Evolutionary conservation across 2,888 invertebrate genomes (phyloP).

Genomic region (Drosophila vallismaia): DNA sequence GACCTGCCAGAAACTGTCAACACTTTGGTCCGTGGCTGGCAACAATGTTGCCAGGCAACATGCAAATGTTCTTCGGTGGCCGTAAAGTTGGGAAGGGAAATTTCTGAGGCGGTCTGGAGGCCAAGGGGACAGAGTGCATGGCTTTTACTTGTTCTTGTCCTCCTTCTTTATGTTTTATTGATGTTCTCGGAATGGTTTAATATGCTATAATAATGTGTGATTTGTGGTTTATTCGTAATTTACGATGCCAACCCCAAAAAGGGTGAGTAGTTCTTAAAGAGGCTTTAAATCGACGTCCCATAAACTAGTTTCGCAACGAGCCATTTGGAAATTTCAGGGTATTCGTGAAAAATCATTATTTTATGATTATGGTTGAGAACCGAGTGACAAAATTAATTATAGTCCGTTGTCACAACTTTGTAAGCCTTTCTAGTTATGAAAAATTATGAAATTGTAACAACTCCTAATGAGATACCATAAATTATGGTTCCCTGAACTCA

Average conservation of each 20-base stretch:
- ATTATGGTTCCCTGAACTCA: constrained; percentile 39
- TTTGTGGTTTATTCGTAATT: constrained; percentile 48
- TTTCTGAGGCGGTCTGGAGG: neutral
- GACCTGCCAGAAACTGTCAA: constrained; percentile 58
- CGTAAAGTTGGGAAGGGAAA: constrained; percentile 42
- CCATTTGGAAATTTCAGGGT: constrained; percentile 4
- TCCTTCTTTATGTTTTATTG: constrained; percentile 57
- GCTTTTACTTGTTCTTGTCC: constrained; percentile 24
- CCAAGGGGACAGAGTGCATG: constrained; percentile 2
- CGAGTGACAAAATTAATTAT: constrained; percentile 19
- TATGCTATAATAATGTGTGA: constrained; percentile 56
- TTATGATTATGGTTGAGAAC: constrained; percentile 10
- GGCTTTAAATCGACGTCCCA: constrained; percentile 16
- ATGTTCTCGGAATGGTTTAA: constrained; percentile 68
- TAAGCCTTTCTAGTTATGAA: constrained; percentile 12
- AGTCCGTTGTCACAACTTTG: constrained; percentile 26
- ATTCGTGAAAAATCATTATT: constrained; percentile 13
- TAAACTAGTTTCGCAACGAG: constrained; percentile 26
- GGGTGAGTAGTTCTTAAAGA: constrained; percentile 25
- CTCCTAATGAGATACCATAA: constrained; percentile 45
- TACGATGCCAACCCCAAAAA: constrained; percentile 19
- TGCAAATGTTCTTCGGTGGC: constrained; percentile 44
- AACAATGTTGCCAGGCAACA: constrained; percentile 64
- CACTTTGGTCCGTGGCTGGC: constrained; percentile 34
- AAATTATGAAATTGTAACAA: constrained; percentile 45